Conservation (phyloP, 2,888 invertebrate species). For the Synanthedon andrenaeformis region DNA sequence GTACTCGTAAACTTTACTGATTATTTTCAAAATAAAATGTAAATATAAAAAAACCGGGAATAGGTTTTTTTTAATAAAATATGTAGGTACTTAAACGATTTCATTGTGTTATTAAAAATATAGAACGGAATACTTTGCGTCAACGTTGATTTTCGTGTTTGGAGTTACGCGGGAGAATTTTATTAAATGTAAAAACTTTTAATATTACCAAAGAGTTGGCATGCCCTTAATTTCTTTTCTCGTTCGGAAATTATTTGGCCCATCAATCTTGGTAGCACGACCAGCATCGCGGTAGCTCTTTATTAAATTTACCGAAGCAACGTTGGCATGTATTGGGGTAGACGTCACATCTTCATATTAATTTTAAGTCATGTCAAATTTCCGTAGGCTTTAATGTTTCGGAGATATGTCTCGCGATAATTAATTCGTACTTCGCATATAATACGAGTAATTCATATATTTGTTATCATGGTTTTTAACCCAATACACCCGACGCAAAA, state of each 20-base stretch:
- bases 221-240: conserved; percentile 36
- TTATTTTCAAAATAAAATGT: too few relatives aligned
- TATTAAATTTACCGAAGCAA: conserved; percentile 54
- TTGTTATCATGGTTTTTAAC: too few relatives aligned
- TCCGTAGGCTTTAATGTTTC: conserved; percentile 35
- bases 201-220: conserved; percentile 32
- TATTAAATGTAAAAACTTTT: conserved; percentile 24
- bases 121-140: too few relatives aligned
- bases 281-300: conserved; percentile 37
- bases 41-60: too few relatives aligned
- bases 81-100: too few relatives aligned
- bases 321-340: conserved; percentile 28
- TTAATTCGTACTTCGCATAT: conserved; percentile 12
- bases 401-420: conserved; percentile 22
- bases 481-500: too few relatives aligned
- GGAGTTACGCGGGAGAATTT: conserved; percentile 2
- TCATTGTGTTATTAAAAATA: too few relatives aligned
- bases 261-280: conserved; percentile 53
- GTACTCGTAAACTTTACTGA: too few relatives aligned
- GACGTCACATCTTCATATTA: conserved; percentile 38
- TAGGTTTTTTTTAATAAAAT: too few relatives aligned
- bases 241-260: conserved; percentile 30
- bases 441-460: background rate
- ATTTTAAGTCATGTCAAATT: conserved; percentile 51
- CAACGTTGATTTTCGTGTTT: too few relatives aligned